Base-by-base conservation (phyloP, 2,888 invertebrate species). In the Sminthurinus aureus region DNA sequence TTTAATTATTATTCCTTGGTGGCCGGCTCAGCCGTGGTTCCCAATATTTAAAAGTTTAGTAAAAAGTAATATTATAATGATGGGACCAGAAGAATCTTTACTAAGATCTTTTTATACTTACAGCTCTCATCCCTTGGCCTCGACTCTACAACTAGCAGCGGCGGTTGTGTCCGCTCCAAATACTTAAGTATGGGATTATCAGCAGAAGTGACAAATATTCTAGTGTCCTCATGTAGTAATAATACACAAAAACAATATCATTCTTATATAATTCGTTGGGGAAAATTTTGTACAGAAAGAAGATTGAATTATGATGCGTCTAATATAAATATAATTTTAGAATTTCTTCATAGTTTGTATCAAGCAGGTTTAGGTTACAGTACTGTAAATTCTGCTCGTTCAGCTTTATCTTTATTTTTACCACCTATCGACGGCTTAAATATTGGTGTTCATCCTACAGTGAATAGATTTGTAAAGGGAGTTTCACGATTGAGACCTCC, bases 11-110 rank as follows among this genome's bases (percentile, higher is more conserved):
- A 84, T 82, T 0, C 87, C 87, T 9, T 22, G 69, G 13, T 87
- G 87, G 87, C 26, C 58, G 4, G 51, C 81, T 1, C 87, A 87
- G 66, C 38, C 82, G 13, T 87, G 87, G 87, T 87, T 77, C 79
- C 87, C 86, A 0, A 6, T 78, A 0, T 86, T 78, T 75, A 64
- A 69, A 38, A 24, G 74, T n/a, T 13, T 86, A 18, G 15, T 11
- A 9, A 67, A n/a, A 51, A 67, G 71, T 18, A 38, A 86, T 76
- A 13, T 85, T 11, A 12, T 84, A 52, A 22, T 71, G 18, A 66
- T 86, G 24, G 51, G 81, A 15, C 83, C 77, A 13, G 38, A 79
- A 22, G 13, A 71, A 52, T 24, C 84, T 50, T 38, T 83, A 15
- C 75, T 86, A 51, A 75, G 51, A 75, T 75, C 52, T n/a, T 15